phyloP scores from a whole-genome alignment of 2,888 invertebrate species.

The Xanthostigma xanthostigma region DNA sequence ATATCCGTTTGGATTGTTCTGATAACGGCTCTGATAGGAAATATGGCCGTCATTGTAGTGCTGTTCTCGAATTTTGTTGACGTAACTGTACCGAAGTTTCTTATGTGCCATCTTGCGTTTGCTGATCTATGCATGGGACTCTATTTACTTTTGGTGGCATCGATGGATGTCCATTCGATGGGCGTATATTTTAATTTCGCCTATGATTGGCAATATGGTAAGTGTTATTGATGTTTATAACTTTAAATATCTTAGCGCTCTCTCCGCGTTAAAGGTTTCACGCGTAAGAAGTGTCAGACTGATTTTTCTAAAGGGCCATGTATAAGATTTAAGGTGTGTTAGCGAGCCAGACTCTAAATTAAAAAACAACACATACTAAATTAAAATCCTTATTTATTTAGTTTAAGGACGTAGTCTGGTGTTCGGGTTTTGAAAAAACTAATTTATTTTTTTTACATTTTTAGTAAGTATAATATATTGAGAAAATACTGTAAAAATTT shows the following conservation, averaged over 20 bases:
- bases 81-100: slow-evolving; percentile 48
- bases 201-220: slow-evolving; percentile 75
- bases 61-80: slow-evolving; percentile 46
- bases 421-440: no score
- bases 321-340: no score
- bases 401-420: no score
- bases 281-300: no score
- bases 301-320: no score
- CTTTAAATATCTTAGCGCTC: neutral
- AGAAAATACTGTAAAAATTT: no score
- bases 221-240: slow-evolving; percentile 9
- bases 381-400: no score
- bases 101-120: slow-evolving; percentile 71
- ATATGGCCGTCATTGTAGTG: slow-evolving; percentile 66
- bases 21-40: slow-evolving; percentile 66
- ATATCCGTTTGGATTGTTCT: slow-evolving; percentile 80
- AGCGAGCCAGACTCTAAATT: no score
- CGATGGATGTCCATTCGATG: slow-evolving; percentile 69
- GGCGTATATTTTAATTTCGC: slow-evolving; percentile 83
- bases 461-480: no score
- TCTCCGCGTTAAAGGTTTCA: no score
- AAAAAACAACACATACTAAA: no score
- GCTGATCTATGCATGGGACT: slow-evolving; percentile 81
- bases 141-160: slow-evolving; percentile 69
- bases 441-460: no score